phyloP scores from a whole-genome alignment of 2,797 vertebrate species.

The Synanceia verrucosa region DNA sequence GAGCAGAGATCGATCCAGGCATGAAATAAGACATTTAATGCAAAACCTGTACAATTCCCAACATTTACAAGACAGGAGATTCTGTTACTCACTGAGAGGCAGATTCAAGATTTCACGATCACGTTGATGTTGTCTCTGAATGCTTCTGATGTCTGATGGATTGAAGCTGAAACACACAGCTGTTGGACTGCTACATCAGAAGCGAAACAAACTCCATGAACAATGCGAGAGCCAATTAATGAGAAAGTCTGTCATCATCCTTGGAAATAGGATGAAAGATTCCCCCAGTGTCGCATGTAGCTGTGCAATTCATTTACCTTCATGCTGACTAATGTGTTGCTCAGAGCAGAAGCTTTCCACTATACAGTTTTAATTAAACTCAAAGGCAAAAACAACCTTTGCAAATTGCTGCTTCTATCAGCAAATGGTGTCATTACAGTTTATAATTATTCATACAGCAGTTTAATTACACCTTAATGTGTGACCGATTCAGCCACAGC shows the following conservation, averaged over 20 bases:
- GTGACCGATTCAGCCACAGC: not conserved
- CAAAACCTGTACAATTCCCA: constrained; percentile 28
- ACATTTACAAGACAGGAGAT: constrained; percentile 25
- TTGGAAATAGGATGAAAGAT: constrained; percentile 53
- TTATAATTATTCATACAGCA: constrained; percentile 37
- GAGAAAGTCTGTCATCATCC: constrained; percentile 59
- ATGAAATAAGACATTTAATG: constrained; percentile 51
- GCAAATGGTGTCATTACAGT: constrained; percentile 44
- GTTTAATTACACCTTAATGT: constrained; percentile 21
- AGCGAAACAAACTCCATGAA: constrained; percentile 41
- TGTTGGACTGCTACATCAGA: constrained; percentile 26
- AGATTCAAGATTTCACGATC: constrained; percentile 14
- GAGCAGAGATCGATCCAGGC: constrained; percentile 24
- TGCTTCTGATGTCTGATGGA: constrained; percentile 13
- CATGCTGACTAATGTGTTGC: constrained; percentile 50
- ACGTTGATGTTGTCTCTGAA: constrained; percentile 17
- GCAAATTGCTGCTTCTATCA: constrained; percentile 43
- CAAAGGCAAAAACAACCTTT: constrained; percentile 47
- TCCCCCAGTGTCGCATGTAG: constrained; percentile 48
- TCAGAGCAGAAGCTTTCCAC: constrained; percentile 31
- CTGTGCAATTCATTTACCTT: constrained; percentile 53
- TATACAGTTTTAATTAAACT: constrained; percentile 65
- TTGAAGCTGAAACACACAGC: constrained; percentile 32
- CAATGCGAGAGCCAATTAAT: constrained; percentile 63
- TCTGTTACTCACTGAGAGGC: constrained; percentile 12